Evolutionary conservation across 2,113 vertebrate species (phyloP).

Genomic region (Stigmatopora argus): DNA sequence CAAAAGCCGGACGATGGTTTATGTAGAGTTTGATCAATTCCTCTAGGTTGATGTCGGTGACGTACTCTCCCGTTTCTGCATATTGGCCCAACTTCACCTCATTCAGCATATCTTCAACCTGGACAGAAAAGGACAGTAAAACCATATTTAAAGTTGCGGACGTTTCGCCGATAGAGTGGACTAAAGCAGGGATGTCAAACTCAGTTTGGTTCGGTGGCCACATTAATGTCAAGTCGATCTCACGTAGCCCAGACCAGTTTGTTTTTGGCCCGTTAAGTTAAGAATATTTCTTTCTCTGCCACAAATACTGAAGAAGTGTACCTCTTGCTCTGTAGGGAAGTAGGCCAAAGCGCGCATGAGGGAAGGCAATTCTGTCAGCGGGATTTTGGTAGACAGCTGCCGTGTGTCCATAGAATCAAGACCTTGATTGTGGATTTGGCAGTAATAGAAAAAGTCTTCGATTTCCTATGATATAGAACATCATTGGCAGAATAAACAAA

Average conservation of each 20-base stretch:
- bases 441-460: slow-evolving; percentile 90
- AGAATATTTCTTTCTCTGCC: background rate
- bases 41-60: slow-evolving; percentile 75
- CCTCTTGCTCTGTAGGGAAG: slow-evolving; percentile 87
- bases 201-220: too few relatives aligned
- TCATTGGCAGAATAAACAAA: background rate
- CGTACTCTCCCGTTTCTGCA: slow-evolving; percentile 76
- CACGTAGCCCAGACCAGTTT: too few relatives aligned
- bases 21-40: slow-evolving; percentile 88
- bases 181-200: too few relatives aligned
- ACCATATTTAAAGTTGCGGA: too few relatives aligned
- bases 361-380: slow-evolving; percentile 79
- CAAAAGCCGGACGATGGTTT: slow-evolving; percentile 83
- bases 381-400: slow-evolving; percentile 74
- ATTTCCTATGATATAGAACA: slow-evolving; percentile 74
- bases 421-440: slow-evolving; percentile 77
- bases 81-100: slow-evolving; percentile 86
- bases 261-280: too few relatives aligned
- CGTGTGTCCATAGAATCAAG: slow-evolving; percentile 73
- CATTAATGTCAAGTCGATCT: too few relatives aligned
- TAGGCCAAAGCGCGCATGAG: slow-evolving; percentile 86
- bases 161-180: too few relatives aligned
- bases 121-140: slow-evolving; percentile 15
- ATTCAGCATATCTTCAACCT: slow-evolving; percentile 88
- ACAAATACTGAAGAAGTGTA: slow-evolving; percentile 31